Conservation (phyloP, 2,113 vertebrate species). For the Rhipidura dahli region DNA sequence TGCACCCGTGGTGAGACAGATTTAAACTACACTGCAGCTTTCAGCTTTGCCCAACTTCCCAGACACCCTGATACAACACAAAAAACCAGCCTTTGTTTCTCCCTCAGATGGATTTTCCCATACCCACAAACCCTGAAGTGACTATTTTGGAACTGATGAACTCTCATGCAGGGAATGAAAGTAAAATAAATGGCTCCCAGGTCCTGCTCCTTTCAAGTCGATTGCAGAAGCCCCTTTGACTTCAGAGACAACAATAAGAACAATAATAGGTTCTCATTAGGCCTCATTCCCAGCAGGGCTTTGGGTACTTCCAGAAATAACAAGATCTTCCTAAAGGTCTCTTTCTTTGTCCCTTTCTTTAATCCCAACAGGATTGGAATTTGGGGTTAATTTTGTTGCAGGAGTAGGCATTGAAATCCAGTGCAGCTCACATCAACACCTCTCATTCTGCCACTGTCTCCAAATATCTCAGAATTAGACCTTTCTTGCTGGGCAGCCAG, state of each 20-base stretch:
- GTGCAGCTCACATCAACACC: conserved; percentile 14
- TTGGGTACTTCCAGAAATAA: conserved; percentile 64
- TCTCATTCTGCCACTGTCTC: background rate
- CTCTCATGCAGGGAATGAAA: background rate
- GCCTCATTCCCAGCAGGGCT: conserved; percentile 46
- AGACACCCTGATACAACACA: background rate
- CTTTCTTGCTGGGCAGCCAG: conserved; percentile 33
- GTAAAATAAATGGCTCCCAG: conserved; percentile 44
- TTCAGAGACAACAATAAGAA: conserved; percentile 51
- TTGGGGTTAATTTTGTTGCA: conserved; percentile 52
- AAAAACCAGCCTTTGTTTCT: background rate
- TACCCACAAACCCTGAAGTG: background rate
- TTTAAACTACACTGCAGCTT: background rate
- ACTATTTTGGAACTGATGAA: background rate
- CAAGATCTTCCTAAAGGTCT: conserved; percentile 62
- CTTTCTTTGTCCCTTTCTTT: conserved; percentile 57
- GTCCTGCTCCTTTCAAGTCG: conserved; percentile 58
- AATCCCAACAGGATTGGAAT: conserved; percentile 44
- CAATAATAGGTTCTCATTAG: conserved; percentile 63
- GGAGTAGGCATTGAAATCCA: conserved; percentile 6
- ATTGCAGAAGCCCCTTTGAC: conserved; percentile 52
- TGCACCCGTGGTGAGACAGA: background rate
- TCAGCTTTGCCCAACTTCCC: background rate
- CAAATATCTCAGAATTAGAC: background rate
- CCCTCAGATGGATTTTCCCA: background rate